Base-by-base conservation (phyloP, 92 coral and sea anemone species). In the Parazoanthus swiftii region DNA sequence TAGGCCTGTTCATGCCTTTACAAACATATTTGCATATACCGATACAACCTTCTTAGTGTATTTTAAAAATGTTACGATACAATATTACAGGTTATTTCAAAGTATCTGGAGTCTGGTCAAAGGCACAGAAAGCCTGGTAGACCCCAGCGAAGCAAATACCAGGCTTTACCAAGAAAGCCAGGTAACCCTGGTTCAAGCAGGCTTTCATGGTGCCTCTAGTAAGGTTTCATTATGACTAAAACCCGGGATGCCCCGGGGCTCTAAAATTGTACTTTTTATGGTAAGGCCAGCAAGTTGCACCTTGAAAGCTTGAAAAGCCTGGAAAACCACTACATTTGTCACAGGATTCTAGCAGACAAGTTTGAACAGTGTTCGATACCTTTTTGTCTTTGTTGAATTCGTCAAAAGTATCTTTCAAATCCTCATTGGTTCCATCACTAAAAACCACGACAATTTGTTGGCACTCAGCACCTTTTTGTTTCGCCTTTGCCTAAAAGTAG, bases 381-480 rank as follows among this genome's bases (percentile, higher is more conserved):
- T 89, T 88, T 75, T 90, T 94, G 46, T 90, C 85, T 33, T 85
- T 92, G 84, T 97, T 97, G 23, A 79, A 86, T 56, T 92, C 68
- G 21, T 88, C 88, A 85, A 93, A 97, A 73, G 89, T 65, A 2
- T 92, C 92, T 79, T 88, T 89, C 50, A 94, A 88, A 82, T 91
- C 92, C 23, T 92, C 85, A 4, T 97, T 96, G 58, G 98, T 93
- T 11, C 99, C 99, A 91, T 97, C 99, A 89, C 98, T 92, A 81
- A 97, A 94, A 23, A 97, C 93, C 98, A 97, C 94, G 85, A 97
- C 86, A 81, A 94, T 91, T 81, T 95, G 95, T 77, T 97, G 99
- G 81, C 99, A 97, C 16, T 76, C 43, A 67, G 98, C 92, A 58
- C 95, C 93, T 39, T 90, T 65, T 71, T 81, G 20, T 14, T 84